These are phyloP conservation scores for Triplophysa yarkandensis DNA, from an alignment of 2,797 vertebrate species.

Conservation along the genomic window DNA sequence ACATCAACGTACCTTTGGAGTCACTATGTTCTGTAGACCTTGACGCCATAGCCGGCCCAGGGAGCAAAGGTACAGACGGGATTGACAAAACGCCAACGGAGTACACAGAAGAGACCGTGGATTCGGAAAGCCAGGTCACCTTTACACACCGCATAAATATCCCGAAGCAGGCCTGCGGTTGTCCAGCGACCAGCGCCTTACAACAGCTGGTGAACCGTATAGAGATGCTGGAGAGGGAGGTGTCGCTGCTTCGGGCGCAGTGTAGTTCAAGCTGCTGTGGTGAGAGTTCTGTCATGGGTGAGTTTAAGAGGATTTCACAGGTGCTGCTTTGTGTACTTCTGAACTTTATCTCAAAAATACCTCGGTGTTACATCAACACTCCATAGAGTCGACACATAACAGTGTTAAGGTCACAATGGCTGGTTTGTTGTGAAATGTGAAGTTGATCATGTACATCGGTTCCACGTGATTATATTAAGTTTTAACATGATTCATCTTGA, in stretches of 20 bases:
- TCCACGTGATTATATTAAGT: no score
- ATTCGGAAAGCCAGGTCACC: conserved; percentile 91
- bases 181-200: conserved; percentile 77
- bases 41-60: conserved; percentile 69
- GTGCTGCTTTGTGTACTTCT: no score
- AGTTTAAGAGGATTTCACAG: conserved; percentile 50
- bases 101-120: conserved; percentile 86
- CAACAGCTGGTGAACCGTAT: conserved; percentile 90
- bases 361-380: no score
- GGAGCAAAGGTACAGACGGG: conserved; percentile 69
- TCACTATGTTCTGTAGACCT: conserved; percentile 87
- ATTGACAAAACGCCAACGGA: conserved; percentile 70
- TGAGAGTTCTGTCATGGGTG: conserved; percentile 89
- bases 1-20: conserved; percentile 92
- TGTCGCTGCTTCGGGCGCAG: conserved; percentile 88
- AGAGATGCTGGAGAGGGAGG: conserved; percentile 95
- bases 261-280: conserved; percentile 89
- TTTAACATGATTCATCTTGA: no score
- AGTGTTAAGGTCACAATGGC: no score
- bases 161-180: conserved; percentile 90
- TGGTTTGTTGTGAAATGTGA: no score
- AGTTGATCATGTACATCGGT: no score
- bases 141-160: conserved; percentile 98
- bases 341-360: no score
- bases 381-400: no score